phyloP scores from a whole-genome alignment of 2,888 invertebrate species.

The Julus scanicus region DNA sequence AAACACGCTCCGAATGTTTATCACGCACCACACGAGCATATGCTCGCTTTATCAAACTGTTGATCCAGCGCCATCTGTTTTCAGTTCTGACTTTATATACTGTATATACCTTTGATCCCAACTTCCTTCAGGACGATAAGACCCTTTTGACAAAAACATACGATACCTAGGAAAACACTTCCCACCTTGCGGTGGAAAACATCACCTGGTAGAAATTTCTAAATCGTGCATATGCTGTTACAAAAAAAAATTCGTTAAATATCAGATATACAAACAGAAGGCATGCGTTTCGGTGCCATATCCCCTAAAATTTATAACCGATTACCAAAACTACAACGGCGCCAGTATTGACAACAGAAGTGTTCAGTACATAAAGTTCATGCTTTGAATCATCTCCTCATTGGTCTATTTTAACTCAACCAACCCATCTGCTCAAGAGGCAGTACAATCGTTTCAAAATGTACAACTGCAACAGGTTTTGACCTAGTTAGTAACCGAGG shows the following conservation, averaged over 20 bases:
- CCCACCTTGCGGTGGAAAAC: not conserved
- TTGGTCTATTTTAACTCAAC: not conserved
- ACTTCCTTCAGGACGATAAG: not conserved
- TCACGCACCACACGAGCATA: not conserved
- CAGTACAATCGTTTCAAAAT: not conserved
- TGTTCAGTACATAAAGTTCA: not conserved
- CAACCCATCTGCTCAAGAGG: not conserved
- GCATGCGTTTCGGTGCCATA: not conserved
- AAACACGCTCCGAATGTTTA: not conserved
- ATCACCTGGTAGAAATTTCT: not conserved
- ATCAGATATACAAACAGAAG: not conserved
- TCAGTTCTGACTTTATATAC: not conserved
- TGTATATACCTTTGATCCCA: not conserved
- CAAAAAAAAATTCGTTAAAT: not conserved
- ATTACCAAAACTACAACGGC: not conserved
- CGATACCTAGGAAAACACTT: not conserved
- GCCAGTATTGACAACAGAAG: not conserved
- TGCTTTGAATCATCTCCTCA: not conserved
- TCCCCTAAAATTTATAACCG: too few species aligned
- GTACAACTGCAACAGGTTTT: not conserved
- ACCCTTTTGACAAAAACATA: not conserved
- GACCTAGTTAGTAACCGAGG: conserved; percentile 14
- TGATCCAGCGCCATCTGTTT: not conserved
- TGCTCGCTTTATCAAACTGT: not conserved
- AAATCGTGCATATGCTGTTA: not conserved